A percentile compares a stretch with the other conserved stretches of the same genome.
Evolutionary conservation across 2,797 vertebrate species (phyloP).

Genomic region (Poecilia picta): DNA sequence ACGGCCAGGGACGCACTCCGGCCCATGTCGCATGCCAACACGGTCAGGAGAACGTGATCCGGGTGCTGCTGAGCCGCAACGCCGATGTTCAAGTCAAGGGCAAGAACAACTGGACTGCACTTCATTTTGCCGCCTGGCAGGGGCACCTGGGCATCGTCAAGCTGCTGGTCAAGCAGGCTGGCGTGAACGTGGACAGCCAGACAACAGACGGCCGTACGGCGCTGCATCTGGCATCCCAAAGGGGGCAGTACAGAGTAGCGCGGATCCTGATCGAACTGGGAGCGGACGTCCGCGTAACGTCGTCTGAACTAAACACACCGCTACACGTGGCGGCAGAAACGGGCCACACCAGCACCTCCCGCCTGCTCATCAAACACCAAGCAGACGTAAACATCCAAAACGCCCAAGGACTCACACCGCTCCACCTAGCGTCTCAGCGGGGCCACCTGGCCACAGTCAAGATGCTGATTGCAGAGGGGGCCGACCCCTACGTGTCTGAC

Average conservation of each 20-base stretch:
- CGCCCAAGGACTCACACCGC: conserved; percentile 83
- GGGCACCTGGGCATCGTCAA: conserved; percentile 93
- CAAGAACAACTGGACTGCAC: conserved; percentile 92
- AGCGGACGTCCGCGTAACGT: conserved; percentile 77
- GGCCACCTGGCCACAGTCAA: conserved; percentile 90
- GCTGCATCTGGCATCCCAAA: conserved; percentile 92
- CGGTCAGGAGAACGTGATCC: conserved; percentile 91
- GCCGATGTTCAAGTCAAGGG: conserved; percentile 85
- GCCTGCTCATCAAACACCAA: conserved; percentile 89
- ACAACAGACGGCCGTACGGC: conserved; percentile 90
- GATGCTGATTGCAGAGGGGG: conserved; percentile 88
- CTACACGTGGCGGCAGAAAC: conserved; percentile 93
- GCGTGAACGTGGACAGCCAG: conserved; percentile 86
- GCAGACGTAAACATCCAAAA: conserved; percentile 82
- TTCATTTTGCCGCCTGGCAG: conserved; percentile 95
- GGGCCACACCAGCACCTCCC: conserved; percentile 94
- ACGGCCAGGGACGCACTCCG: conserved; percentile 93
- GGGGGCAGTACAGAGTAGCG: conserved; percentile 94
- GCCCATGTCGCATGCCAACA: conserved; percentile 96
- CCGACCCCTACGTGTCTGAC: conserved; percentile 72
- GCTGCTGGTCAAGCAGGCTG: conserved; percentile 91
- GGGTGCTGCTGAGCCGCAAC: conserved; percentile 89
- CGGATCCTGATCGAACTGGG: conserved; percentile 92
- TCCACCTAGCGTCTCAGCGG: conserved; percentile 87
- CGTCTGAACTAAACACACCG: conserved; percentile 77